A percentile compares a stretch with the other conserved stretches of the same genome.
Evolutionary conservation across 2,113 vertebrate species (phyloP).

Genomic region (Pelobates fuscus): DNA sequence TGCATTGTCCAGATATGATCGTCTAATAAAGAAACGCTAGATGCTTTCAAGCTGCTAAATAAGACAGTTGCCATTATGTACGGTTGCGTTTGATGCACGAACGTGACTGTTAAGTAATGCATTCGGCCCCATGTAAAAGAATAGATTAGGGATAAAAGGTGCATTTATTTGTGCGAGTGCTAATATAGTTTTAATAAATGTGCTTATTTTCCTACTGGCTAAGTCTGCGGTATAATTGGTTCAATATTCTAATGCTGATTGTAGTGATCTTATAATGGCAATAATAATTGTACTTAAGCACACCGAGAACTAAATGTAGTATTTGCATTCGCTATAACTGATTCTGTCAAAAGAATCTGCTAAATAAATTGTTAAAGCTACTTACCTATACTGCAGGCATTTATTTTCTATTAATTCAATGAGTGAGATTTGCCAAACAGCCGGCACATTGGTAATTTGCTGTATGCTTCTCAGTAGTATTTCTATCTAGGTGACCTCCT

Average conservation of each 20-base stretch:
- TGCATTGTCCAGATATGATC: neutral
- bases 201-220: neutral
- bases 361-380: too few species aligned
- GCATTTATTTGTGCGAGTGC: conserved; percentile 10
- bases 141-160: conserved; percentile 9
- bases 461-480: too few species aligned
- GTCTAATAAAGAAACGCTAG: neutral
- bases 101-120: neutral
- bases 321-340: neutral
- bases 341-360: neutral
- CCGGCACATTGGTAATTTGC: too few species aligned
- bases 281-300: conserved; percentile 14
- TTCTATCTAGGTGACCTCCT: too few species aligned
- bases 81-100: neutral
- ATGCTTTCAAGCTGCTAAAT: conserved; percentile 13
- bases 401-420: too few species aligned
- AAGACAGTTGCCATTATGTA: neutral
- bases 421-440: neutral
- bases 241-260: conserved; percentile 1
- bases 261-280: neutral
- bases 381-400: too few species aligned
- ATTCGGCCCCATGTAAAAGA: neutral
- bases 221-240: conserved; percentile 12
- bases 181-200: conserved; percentile 4
- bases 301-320: neutral